Base-by-base conservation (phyloP, 1,140 invertebrate species). In the Megalopta genalis region DNA sequence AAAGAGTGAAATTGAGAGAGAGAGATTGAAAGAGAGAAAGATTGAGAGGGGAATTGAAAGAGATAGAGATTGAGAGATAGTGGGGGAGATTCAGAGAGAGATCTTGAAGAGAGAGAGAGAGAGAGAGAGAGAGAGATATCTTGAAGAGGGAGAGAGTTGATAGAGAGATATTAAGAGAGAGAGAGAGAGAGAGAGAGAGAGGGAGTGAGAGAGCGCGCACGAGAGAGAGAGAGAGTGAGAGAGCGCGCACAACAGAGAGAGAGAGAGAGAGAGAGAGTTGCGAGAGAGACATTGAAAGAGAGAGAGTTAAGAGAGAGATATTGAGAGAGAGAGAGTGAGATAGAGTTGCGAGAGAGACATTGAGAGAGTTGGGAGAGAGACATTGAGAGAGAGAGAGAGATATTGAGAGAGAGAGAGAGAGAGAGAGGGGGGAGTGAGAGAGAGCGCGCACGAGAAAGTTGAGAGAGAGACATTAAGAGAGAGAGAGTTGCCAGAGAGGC, bases 31-130 rank as follows among this genome's bases (percentile, higher is more conserved):
- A 65, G 49, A 60, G 25, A 65, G 49, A n/a, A 42, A 54, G 25
- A 21, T 12, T 12, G 59, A n/a, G 16, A 27, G 64, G 64, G 68
- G n/a, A n/a, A n/a, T n/a, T n/a, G n/a, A n/a, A n/a, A n/a, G n/a
- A n/a, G n/a, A n/a, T n/a, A n/a, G n/a, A n/a, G n/a, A n/a, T n/a
- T n/a, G n/a, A n/a, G n/a, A n/a, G n/a, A n/a, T n/a, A n/a, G n/a
- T n/a, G n/a, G n/a, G n/a, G n/a, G n/a, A n/a, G n/a, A n/a, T n/a
- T n/a, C n/a, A n/a, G n/a, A n/a, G n/a, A n/a, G n/a, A n/a, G n/a
- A n/a, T n/a, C n/a, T n/a, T n/a, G n/a, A 59, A 66, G 54, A 68
- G n/a, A 67, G 68, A 60, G 25, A 65, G 49, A 60, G 25, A 65
- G 49, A n/a, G 27, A 54, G 25, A 21, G 63, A 62, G n/a, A 54